Conservation (phyloP, 2,113 vertebrate species). For the Anthoscopus minutus region DNA sequence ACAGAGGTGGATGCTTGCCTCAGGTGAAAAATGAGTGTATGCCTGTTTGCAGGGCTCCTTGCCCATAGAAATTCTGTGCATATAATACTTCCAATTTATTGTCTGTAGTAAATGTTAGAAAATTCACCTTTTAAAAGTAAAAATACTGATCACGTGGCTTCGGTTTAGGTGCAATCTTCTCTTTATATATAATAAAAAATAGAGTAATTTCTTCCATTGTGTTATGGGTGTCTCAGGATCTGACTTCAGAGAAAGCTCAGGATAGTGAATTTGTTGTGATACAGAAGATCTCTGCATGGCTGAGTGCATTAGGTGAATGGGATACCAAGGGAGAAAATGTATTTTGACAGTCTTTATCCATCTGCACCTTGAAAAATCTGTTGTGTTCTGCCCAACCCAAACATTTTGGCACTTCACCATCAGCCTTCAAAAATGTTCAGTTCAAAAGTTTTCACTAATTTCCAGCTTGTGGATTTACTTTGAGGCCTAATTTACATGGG, state of each 20-base stretch:
- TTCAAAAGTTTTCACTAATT: neutral
- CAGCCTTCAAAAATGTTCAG: neutral
- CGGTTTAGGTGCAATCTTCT: neutral
- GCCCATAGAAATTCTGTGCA: neutral
- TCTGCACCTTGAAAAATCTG: neutral
- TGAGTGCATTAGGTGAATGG: neutral
- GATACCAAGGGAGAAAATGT: neutral
- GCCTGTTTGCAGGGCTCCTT: neutral
- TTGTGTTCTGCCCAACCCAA: neutral
- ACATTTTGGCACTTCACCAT: neutral
- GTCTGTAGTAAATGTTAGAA: neutral
- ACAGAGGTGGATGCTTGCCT: neutral
- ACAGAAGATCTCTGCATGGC: neutral
- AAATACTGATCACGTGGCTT: accelerated
- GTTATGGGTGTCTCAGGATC: neutral
- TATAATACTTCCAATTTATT: accelerated
- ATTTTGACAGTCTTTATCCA: neutral
- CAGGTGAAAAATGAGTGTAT: neutral
- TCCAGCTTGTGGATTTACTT: neutral
- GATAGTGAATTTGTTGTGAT: neutral
- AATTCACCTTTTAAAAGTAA: neutral
- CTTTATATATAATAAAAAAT: neutral
- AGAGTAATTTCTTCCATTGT: accelerated
- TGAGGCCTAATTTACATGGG: neutral
- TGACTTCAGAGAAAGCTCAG: neutral